phyloP scores from a whole-genome alignment of 1,140 invertebrate species.

The Drosophila orena region DNA sequence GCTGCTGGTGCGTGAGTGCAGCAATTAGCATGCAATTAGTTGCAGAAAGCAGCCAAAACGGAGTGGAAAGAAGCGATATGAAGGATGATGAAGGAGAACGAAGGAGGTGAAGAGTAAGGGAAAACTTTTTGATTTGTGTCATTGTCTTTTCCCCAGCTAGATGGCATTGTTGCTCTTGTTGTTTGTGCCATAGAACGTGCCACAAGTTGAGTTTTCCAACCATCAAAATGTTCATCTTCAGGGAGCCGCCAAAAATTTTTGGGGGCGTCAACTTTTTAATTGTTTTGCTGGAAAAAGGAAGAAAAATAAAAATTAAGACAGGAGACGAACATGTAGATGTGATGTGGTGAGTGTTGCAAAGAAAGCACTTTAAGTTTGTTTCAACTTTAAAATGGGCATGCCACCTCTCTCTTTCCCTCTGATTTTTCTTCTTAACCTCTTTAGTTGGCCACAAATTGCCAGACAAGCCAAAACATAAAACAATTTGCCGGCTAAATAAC shows the following conservation, averaged over 20 bases:
- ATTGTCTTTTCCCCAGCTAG: slow-evolving; percentile 55
- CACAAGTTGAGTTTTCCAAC: slow-evolving; percentile 65
- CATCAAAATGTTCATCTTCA: slow-evolving; percentile 39
- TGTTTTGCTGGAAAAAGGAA: slow-evolving; percentile 42
- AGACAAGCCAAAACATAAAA: slow-evolving; percentile 73
- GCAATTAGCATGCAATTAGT: slow-evolving; percentile 77
- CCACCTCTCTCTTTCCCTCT: background rate
- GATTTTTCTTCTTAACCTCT: background rate
- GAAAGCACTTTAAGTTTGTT: slow-evolving; percentile 16
- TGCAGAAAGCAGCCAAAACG: slow-evolving; percentile 13
- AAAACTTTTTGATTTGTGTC: slow-evolving; percentile 79
- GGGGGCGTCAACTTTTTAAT: slow-evolving; percentile 74
- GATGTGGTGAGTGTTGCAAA: background rate
- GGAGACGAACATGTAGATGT: background rate
- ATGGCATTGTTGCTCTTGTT: slow-evolving; percentile 4
- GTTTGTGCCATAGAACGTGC: slow-evolving; percentile 60
- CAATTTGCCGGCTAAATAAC: slow-evolving; percentile 76
- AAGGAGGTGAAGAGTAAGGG: slow-evolving; percentile 19
- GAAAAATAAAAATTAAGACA: background rate
- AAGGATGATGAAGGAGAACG: slow-evolving; percentile 4
- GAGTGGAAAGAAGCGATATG: background rate
- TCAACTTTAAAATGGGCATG: slow-evolving; percentile 19
- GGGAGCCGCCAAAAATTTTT: slow-evolving; percentile 61
- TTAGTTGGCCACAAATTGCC: slow-evolving; percentile 56
- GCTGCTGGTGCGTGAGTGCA: slow-evolving; percentile 32